These are phyloP conservation scores for Neoseiulus cucumeris DNA, from an alignment of 1,140 invertebrate species.

Conservation along the genomic window DNA sequence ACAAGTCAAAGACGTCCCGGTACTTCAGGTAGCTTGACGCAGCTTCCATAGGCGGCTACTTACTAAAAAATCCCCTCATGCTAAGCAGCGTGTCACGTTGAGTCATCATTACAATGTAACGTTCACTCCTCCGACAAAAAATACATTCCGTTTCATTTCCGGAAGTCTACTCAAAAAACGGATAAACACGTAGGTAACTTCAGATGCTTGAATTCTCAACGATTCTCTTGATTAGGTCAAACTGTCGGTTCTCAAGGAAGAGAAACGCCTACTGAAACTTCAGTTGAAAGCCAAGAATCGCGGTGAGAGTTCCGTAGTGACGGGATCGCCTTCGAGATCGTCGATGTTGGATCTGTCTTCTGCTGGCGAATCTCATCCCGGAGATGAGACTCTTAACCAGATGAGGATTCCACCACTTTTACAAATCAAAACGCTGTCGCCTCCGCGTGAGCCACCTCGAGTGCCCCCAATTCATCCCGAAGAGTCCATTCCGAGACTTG, in stretches of 20 bases:
- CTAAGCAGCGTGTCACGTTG: not conserved
- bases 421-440: too few relatives aligned
- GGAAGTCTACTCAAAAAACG: too few relatives aligned
- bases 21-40: conserved; percentile 40
- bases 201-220: too few relatives aligned
- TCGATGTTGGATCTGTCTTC: not conserved
- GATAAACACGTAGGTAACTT: too few relatives aligned
- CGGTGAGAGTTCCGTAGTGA: not conserved
- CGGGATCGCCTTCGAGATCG: not conserved
- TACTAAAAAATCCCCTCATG: not conserved
- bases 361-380: conserved; percentile 5
- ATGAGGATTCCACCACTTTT: not conserved
- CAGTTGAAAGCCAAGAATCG: conserved; percentile 31
- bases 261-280: conserved; percentile 42
- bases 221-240: conserved; percentile 33
- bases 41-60: too few relatives aligned
- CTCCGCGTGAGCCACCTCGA: too few relatives aligned
- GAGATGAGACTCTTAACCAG: not conserved
- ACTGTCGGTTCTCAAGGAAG: conserved; percentile 46
- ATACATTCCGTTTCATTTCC: too few relatives aligned
- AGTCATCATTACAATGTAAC: not conserved
- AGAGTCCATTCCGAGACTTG: too few relatives aligned
- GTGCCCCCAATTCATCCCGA: too few relatives aligned
- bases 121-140: not conserved
- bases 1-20: conserved; percentile 60